A percentile compares a stretch with the other conserved stretches of the same genome.
Evolutionary conservation across 2,113 vertebrate genomes (phyloP).

Genomic region (Crocuta crocuta): DNA sequence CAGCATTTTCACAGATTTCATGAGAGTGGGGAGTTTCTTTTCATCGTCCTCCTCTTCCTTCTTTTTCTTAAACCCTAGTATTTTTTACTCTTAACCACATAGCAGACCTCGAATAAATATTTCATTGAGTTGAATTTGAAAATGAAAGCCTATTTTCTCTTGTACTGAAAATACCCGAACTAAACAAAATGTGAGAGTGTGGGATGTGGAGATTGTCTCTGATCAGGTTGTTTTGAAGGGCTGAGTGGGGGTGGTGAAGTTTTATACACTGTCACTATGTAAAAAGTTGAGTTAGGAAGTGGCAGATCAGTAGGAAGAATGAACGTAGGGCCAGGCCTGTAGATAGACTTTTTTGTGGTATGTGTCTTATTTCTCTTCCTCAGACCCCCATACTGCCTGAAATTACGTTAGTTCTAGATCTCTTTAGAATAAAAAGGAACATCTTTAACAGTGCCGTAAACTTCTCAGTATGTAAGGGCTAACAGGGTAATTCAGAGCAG

Average conservation of each 20-base stretch:
- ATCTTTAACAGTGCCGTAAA: not conserved
- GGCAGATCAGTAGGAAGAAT: not conserved
- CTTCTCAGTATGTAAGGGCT: not conserved
- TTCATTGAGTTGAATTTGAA: not conserved
- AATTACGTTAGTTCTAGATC: not conserved
- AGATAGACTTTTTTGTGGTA: not conserved
- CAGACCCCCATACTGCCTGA: not conserved
- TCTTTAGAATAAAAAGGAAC: not conserved
- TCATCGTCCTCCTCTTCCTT: not conserved
- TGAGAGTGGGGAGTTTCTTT: not conserved
- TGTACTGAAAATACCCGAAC: not conserved
- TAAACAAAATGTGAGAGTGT: not conserved
- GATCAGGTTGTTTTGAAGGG: not conserved
- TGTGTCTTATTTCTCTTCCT: not conserved
- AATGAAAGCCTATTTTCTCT: not conserved
- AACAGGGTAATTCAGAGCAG: not conserved
- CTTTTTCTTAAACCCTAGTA: not conserved
- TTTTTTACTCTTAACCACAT: not conserved
- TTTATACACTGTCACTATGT: not conserved
- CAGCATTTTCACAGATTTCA: not conserved
- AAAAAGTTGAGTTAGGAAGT: not conserved
- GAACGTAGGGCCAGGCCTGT: not conserved
- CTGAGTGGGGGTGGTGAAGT: rapidly evolving
- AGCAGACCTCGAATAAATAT: not conserved
- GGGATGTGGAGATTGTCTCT: not conserved